These are phyloP conservation scores for Drosophila mettleri DNA, from an alignment of 2,888 invertebrate genomes.

Conservation along the genomic window DNA sequence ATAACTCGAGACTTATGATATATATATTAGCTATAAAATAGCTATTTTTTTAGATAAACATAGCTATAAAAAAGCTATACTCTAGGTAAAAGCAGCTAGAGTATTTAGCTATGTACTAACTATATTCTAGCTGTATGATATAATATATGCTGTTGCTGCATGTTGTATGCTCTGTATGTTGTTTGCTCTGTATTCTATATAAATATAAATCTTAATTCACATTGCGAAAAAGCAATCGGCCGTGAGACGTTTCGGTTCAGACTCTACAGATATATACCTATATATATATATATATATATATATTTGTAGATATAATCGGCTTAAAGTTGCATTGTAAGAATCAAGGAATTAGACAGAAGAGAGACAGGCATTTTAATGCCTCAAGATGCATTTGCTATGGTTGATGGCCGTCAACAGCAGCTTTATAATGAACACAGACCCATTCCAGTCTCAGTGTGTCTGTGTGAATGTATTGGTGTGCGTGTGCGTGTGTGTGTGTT, in stretches of 20 bases:
- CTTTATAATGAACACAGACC: slow-evolving; percentile 28
- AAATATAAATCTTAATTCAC: no score
- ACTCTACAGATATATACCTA: neutral
- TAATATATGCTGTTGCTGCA: no score
- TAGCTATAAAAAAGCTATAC: no score
- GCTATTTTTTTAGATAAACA: no score
- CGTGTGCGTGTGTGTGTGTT: slow-evolving; percentile 7
- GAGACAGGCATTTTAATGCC: slow-evolving; percentile 17
- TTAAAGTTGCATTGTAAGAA: slow-evolving; percentile 14
- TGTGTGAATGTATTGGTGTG: no score
- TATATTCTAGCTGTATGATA: no score
- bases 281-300: neutral
- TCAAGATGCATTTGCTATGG: slow-evolving; percentile 13
- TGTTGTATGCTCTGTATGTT: no score
- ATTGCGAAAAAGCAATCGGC: neutral
- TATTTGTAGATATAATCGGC: slow-evolving; percentile 19
- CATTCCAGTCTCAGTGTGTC: neutral
- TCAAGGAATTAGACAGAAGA: slow-evolving; percentile 9
- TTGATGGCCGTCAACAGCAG: slow-evolving; percentile 17
- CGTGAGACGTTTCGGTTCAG: neutral
- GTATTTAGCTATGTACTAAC: no score
- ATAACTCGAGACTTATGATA: no score
- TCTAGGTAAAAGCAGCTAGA: no score
- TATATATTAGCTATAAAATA: no score
- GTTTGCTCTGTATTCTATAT: no score